Base-by-base conservation (phyloP, 2,888 invertebrate genomes). In the Aphodius granarius region DNA sequence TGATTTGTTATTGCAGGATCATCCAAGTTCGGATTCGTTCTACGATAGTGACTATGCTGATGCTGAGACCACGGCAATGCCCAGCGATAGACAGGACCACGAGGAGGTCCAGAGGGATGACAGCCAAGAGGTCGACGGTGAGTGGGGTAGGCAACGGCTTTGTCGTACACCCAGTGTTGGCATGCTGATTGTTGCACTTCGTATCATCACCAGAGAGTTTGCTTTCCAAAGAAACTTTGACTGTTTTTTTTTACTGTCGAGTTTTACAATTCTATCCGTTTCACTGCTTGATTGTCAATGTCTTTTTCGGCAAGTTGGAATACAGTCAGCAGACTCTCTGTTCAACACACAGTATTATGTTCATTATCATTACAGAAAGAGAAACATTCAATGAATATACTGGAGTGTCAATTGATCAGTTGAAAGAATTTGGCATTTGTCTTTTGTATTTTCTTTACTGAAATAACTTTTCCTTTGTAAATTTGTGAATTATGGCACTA, bases 21-120 rank as follows among this genome's bases (percentile, higher is more conserved):
- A 94, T 86, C 94, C 94, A 0, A 95, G 95, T 82, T 95, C 95
- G 0, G 96, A 96, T 84, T 95, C 95, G 17, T 95, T 95, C 87
- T 96, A 96, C 86, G 97, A 97, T 84, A 97, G 94, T 82, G 94
- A 94, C 85, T 94, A 94, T 81, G 94, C 94, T 0, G 94, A 94
- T 74, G 92, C 91, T 0, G 93, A 90, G 83, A 89, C 86, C 66
- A 89, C 83, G 75, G 80, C 79, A 76, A 84, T 77, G 3, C 71
- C 78, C 71, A 75, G 22, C 77, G 79, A 23, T 77, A 79, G 72
- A 22, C 18, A 81, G 22, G 83, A 84, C 20, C 84, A 83, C 78
- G 86, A 85, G 68, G 84, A 86, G 72, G 86, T 84, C 72, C 90
- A 90, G 78, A 89, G 88, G 17, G 89, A 91, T 75, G 93, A 93